Evolutionary conservation across 2,888 invertebrate genomes (phyloP), one percentile per base, ranked within the genome.

Genomic region (Cyrtodaria siliqua): DNA sequence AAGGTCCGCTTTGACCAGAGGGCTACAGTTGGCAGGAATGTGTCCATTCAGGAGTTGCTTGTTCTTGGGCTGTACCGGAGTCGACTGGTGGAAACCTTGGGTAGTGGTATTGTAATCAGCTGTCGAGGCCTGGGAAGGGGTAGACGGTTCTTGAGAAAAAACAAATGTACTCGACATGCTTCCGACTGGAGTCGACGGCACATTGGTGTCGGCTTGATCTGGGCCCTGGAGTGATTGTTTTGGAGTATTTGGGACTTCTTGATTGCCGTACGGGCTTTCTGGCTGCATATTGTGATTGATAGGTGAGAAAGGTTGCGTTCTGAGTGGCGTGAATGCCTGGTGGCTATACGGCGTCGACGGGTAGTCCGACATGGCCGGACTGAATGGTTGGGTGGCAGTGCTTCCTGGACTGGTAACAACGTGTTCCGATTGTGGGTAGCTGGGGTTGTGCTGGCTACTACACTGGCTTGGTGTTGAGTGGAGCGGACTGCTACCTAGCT

Each of bases 331-430:
- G 14, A 56, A 50, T 33, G 47, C 4, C 29, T 47, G 60, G 9
- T 16, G 4, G 18, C 23, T 29, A n/a, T n/a, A n/a, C 2, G 70
- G 70, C 24, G 70, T 70, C 2, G 57, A 27, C 23, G 62, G 70
- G n/a, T 18, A 56, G 8, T 44, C 44, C 20, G 44, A 44, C n/a
- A 20, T 20, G n/a, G 44, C 20, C n/a, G 75, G 69, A 61, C 78
- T 78, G 38, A 78, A 74, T n/a, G 74, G 66, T 24, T 79, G 73
- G 12, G 79, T 74, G 3, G 57, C 59, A n/a, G 57, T 52, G 50
- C 73, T 74, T 29, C 64, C 18, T 8, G 69, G 73, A 61, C 73
- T 79, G 1, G 18, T n/a, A 2, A 50, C 44, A 44, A 6, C 4
- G 16, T 44, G 6, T 3, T 44, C 44, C n/a, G 20, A 16, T 16